Evolutionary conservation across 2,113 vertebrate genomes (phyloP), one percentile per base, ranked within the genome.

Genomic region (Sigmodon hispidus): DNA sequence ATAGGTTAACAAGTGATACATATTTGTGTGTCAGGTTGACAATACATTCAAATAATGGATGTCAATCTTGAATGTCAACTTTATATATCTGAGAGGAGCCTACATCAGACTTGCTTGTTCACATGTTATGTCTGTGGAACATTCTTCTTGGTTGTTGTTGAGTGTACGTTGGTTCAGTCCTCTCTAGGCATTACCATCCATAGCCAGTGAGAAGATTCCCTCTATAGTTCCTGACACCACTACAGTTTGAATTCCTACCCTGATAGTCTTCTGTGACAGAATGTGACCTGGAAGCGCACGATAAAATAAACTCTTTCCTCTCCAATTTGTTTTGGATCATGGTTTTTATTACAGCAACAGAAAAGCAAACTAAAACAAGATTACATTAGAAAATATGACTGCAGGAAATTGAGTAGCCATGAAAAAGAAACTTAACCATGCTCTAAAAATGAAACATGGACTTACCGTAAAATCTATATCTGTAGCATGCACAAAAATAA

Each of bases 401-500:
- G 21, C 24, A 59, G 21, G 67, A 92, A 94, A 87, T 43, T 63
- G 1, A 8, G 72, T 29, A 70, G 26, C 8, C 11, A 48, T 57
- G 11, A 61, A 65, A 57, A 75, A 1, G 29, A 69, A 40, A 34
- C 7, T 1, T 63, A 63, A 73, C 6, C 1, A 75, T 55, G 57
- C 34, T 80, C 15, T 90, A 90, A 80, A 88, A 88, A 13, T 55
- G 31, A 29, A 34, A 79, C 4, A 69, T 69, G 45, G 84, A 50
- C 5, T 89, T 77, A 83, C 26, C 57, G 5, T 77, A 87, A 88
- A 91, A 63, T 93, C 43, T 86, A 81, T 89, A 84, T 77, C 21
- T 73, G 26, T 55, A n/a, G 36, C 70, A 59, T 9, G 57, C 55
- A 88, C 5, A 70, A 36, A 92, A 70, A 26, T 65, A 92, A 96